phyloP scores from a whole-genome alignment of 1,140 invertebrate species.

The Rhagoletis zephyria region DNA sequence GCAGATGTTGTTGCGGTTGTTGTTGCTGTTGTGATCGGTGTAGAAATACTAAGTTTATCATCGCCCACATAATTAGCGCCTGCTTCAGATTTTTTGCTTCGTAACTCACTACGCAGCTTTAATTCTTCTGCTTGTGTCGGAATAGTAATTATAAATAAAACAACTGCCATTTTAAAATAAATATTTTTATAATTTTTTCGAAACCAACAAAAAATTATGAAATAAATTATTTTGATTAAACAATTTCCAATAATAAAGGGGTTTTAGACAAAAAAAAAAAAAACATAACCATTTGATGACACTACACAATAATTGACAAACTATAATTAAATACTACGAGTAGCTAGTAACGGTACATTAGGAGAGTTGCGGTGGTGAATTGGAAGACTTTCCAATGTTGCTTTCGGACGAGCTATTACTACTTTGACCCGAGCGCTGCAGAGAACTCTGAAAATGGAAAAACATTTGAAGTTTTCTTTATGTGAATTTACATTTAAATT shows the following conservation, averaged over 20 bases:
- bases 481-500: too few species aligned
- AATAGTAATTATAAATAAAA: conserved; percentile 73
- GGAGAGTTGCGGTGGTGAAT: background rate
- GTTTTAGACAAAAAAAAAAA: background rate
- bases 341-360: conserved; percentile 7
- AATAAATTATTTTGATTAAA: conserved; percentile 13
- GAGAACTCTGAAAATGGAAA: too few species aligned
- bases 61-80: conserved; percentile 6
- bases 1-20: background rate
- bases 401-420: too few species aligned
- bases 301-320: background rate
- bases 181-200: background rate
- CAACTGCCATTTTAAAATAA: conserved; percentile 64
- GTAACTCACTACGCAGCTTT: conserved; percentile 60
- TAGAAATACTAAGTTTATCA: background rate
- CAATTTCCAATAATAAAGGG: too few species aligned
- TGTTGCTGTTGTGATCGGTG: conserved; percentile 48
- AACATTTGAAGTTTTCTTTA: too few species aligned
- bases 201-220: background rate
- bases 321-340: background rate
- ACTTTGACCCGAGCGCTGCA: too few species aligned
- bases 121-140: conserved; percentile 69
- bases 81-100: conserved; percentile 43
- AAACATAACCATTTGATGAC: background rate
- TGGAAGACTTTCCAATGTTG: background rate